Base-by-base conservation (phyloP, 1,140 invertebrate species). In the Aphelenchoides besseyi region DNA sequence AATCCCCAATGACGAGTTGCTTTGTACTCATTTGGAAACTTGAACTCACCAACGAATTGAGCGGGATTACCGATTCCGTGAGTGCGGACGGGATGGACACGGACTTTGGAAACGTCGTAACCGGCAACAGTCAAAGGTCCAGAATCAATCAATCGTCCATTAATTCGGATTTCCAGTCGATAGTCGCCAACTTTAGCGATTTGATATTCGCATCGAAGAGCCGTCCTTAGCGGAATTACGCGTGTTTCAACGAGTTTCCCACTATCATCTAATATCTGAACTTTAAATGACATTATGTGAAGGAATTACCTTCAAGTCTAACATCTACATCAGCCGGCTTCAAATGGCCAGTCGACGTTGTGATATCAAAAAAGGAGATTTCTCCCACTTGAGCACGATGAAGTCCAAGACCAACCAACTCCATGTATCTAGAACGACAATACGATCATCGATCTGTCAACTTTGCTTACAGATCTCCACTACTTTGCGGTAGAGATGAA, bases 91-190 rank as follows among this genome's bases (percentile, higher is more conserved):
- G 77, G 81, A 41, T 81, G 55, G 62, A 84, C 74, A 18, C 55
- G 41, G 16, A 83, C 71, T 64, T 75, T 74, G 5, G 66, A 52
- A 66, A 66, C 23, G 59, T 80, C 68, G 70, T 81, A 82, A 8
- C 64, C 74, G 36, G 80, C 63, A 36, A 83, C 55, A 36, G 68
- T 53, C 16, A 85, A 72, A 52, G 72, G 76, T 3, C 81, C 86
- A 91, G 91, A 91, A 90, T 91, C 90, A 85, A 96, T 95, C 86
- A 95, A 92, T 84, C 92, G 92, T 5, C 76, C 92, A 90, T 87
- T 95, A 91, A 75, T 92, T 92, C 23, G 95, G 91, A 75, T 93
- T 89, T 79, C 92, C 92, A 84, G 90, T 91, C 68, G 76, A 32
- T 87, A 85, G 54, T 95, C 91, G 86, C 96, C 93, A 91, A 72